Evolutionary conservation across 2,113 vertebrate species (phyloP), one percentile per base, ranked within the genome.

Genomic region (Gymnobelideus leadbeateri): DNA sequence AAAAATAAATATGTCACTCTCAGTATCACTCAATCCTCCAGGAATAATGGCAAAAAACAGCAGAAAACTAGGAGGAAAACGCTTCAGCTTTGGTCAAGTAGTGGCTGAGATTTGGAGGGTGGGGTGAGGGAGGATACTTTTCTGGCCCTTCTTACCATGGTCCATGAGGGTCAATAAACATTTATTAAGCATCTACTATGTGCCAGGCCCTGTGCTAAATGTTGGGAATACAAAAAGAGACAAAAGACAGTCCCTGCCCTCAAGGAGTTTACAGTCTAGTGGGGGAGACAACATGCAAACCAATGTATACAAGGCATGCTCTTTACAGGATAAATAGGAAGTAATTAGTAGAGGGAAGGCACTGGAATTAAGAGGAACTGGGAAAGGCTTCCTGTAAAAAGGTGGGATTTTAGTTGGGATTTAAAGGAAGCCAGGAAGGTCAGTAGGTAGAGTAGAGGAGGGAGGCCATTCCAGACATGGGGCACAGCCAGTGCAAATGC

Each of bases 1-100:
- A 84, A 84, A 84, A 43, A 84, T 84, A 84, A 84, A 84, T 84
- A 84, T 84, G 68, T 84, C 68, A 84, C 68, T 84, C 68, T 84
- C 68, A 84, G 68, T 84, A 84, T 84, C 68, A 84, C 68, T 84
- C 68, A 84, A 84, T 84, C 68, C 68, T 23, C 68, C 68, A 84
- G 68, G 68, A 84, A 84, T 23, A 84, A 50, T 46, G 93, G 49
- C 37, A 28, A 46, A 89, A 8, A 54, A 93, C 94, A 91, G 77
- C 95, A 23, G 3, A 0, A 91, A 53, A 94, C 94, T 0, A 0
- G 61, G 97, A 89, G 89, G 93, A 51, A 1, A 95, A 53, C 55
- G 47, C 50, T 96, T 43, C 68, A 23, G 68, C n/a, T 84, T 84
- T 43, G 68, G 68, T 84, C 68, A 84, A 84, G 68, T 16, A n/a